Base-by-base conservation (phyloP, 92 coral and sea anemone genomes). In the Phenganax stokvisi region DNA sequence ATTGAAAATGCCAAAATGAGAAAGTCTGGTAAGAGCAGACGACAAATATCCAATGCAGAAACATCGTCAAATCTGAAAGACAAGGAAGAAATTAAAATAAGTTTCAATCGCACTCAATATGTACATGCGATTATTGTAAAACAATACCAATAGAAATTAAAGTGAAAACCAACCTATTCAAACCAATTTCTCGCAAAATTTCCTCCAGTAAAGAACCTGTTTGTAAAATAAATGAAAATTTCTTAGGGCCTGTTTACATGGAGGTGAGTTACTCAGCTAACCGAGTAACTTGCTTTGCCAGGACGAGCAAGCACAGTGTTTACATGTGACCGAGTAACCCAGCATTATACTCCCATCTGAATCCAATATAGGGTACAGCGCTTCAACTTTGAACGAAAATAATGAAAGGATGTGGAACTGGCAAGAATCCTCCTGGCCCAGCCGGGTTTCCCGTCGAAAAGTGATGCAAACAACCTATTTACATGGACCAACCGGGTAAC, bases 61-160 rank as follows among this genome's bases (percentile, higher is more conserved):
- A 90, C 92, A 74, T 87, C 72, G 87, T 94, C 98, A 87, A 94
- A 94, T 85, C 98, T 94, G 83, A 28, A 71, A 68, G 62, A n/a
- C 8, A 28, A 47, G 28, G 11, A 54, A 54, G 0, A 16, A 7
- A n/a, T 72, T 17, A 52, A 53, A 72, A 51, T 7, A 7, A 9
- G n/a, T 15, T 69, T n/a, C 16, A 51, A 15, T 31, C 37, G 7
- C 27, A 69, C 12, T 12, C 9, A 31, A 69, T 69, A 47, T 51
- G 29, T 52, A 51, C 4, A 10, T 71, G 16, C n/a, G 75, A 71
- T 8, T 17, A 37, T 3, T 16, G 1, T 16, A 6, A 20, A 10
- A n/a, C 6, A 1, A 16, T 65, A 65, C 25, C 37, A 58, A 52
- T 8, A 10, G 17, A 29, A 44, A 25, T 12, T 13, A 30, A 61